These are phyloP conservation scores for Acheta domesticus DNA, from an alignment of 2,888 invertebrate species.

Conservation along the genomic window DNA sequence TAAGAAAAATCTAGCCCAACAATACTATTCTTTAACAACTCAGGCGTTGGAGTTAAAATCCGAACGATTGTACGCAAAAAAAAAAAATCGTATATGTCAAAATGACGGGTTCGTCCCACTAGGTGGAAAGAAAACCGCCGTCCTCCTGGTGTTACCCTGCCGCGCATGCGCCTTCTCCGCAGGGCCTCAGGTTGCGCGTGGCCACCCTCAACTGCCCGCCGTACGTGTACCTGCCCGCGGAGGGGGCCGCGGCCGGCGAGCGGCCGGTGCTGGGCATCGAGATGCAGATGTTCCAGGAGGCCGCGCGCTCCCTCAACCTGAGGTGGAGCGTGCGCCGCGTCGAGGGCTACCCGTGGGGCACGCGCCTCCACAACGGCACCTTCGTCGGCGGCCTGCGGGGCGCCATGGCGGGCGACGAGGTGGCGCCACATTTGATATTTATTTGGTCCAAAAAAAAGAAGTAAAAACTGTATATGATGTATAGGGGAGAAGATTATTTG, in stretches of 20 bases:
- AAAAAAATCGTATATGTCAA: too few species aligned
- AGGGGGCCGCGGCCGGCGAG: background rate
- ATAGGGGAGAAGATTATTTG: too few species aligned
- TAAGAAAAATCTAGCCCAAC: too few species aligned
- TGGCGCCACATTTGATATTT: too few species aligned
- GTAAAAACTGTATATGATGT: too few species aligned
- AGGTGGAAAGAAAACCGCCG: too few species aligned
- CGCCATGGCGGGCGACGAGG: background rate
- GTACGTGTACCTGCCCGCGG: background rate
- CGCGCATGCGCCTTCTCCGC: background rate
- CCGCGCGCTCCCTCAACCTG: background rate
- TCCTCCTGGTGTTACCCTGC: too few species aligned
- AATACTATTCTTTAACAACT: too few species aligned
- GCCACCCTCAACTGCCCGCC: background rate
- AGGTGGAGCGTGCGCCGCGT: background rate
- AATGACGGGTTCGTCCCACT: too few species aligned
- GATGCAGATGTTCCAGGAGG: constrained; percentile 1
- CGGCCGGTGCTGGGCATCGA: background rate
- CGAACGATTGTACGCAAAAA: too few species aligned
- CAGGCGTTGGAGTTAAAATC: too few species aligned
- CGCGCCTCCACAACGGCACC: background rate
- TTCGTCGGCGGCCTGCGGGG: background rate
- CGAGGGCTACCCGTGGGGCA: background rate
- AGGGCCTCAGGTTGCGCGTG: background rate
- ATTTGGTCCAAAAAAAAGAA: too few species aligned